phyloP scores from a whole-genome alignment of 2,888 invertebrate species.

The Sinohyriopsis cumingii region DNA sequence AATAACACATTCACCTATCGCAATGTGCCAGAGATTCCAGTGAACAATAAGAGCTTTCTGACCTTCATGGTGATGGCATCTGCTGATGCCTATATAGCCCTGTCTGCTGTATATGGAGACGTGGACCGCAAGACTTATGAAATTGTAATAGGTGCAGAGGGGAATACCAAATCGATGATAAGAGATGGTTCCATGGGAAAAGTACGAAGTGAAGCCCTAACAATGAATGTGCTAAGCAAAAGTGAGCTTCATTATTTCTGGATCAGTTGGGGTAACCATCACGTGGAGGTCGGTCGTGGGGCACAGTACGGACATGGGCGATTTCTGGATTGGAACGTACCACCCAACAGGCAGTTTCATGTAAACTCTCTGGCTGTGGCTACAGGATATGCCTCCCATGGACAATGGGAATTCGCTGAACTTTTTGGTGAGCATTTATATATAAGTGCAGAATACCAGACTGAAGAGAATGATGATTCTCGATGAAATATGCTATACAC shows the following conservation, averaged over 20 bases:
- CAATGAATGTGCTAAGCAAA: slow-evolving; percentile 54
- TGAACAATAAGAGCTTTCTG: slow-evolving; percentile 63
- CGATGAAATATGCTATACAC: no score
- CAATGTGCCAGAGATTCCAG: slow-evolving; percentile 66
- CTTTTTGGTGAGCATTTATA: slow-evolving; percentile 53
- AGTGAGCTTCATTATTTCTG: slow-evolving; percentile 65
- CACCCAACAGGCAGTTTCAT: slow-evolving; percentile 57
- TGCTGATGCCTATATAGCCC: slow-evolving; percentile 63
- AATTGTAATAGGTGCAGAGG: slow-evolving; percentile 63
- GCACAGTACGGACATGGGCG: slow-evolving; percentile 53
- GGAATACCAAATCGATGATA: slow-evolving; percentile 62
- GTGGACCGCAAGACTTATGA: slow-evolving; percentile 65
- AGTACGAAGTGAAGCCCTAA: slow-evolving; percentile 55
- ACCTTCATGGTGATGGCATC: slow-evolving; percentile 66
- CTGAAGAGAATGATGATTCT: not conserved
- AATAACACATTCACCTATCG: slow-evolving; percentile 66
- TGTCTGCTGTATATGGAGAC: slow-evolving; percentile 68
- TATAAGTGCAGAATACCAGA: not conserved
- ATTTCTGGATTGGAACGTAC: slow-evolving; percentile 60
- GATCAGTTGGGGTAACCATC: slow-evolving; percentile 63
- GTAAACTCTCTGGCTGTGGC: slow-evolving; percentile 67
- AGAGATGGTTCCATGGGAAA: slow-evolving; percentile 59
- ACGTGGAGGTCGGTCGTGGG: slow-evolving; percentile 63
- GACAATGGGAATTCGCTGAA: slow-evolving; percentile 69
- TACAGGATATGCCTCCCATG: slow-evolving; percentile 61